Base-by-base conservation (phyloP, 1,140 invertebrate species). In the Euwallacea fornicatus region DNA sequence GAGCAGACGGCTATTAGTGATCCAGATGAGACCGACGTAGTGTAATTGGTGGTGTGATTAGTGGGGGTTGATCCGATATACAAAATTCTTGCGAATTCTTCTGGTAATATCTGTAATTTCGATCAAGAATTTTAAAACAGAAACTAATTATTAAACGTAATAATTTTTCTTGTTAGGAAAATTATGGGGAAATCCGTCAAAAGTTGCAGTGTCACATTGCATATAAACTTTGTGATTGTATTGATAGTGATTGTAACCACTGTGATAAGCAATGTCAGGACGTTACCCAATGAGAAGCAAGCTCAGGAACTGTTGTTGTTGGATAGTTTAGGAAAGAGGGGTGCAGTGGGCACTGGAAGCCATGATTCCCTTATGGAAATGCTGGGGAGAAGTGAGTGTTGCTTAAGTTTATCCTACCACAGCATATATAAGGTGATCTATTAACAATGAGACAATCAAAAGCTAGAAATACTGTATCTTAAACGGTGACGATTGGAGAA, bases 311-410 rank as follows among this genome's bases (percentile, higher is more conserved):
- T 90, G 71, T 81, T 92, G 62, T 81, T 93, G 42, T 82, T 92
- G 68, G 90, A 92, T 68, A 88, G 89, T 0, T 80, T 93, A 11
- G 87, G 86, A 0, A 86, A 87, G 43, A 86, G 89, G 74, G 75
- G 72, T 33, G 79, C 79, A 15, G 77, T 82, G 41, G 80, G 81
- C 63, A 68, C 76, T 6, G 82, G 85, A 73, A 84, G 88, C 63
- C 89, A 91, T 69, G 88, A 87, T 74, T 88, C 88, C 67, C 88
- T 93, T 69, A 90, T 93, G 85, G 90, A 93, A 78, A 90, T 93
- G 85, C 83, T 93, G 73, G 90, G 91, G 69, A 88, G 91, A 90
- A 93, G 91, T 93, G 87, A 84, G 89, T 69, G 10, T 21, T 10
- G 6, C 6, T 33, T 33, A 33, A 33, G 1, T 33, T 33, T 33